Base-by-base conservation (phyloP, 2,113 vertebrate species). In the Spermophilus dauricus region DNA sequence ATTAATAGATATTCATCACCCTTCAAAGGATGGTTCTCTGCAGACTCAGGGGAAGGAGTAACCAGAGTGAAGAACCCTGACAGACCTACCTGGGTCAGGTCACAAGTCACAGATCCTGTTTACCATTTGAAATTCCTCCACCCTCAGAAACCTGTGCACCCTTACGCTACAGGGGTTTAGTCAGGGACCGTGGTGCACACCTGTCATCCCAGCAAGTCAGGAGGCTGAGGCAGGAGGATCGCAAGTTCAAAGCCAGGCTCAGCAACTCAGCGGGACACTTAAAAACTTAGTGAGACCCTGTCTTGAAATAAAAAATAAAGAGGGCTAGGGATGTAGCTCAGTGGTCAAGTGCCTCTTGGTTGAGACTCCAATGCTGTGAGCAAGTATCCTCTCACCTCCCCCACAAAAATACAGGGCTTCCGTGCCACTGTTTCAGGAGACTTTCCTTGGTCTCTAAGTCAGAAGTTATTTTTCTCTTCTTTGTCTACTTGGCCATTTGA, bases 11-110 rank as follows among this genome's bases (percentile, higher is more conserved):
- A 76, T 75, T n/a, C 22, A 45, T 24, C 12, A 26, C 4, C 22
- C 67, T 91, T 94, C 63, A 96, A 85, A 93, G 22, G 39, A 32
- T 69, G 39, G 48, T 51, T 70, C 73, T 76, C 76, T 81, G 53
- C 63, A 90, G 82, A 91, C 13, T 73, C 39, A 8, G 63, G 61
- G 42, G n/a, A 83, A 86, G 34, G 70, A 24, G 82, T 45, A 83
- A 24, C 58, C 2, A 82, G 5, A 75, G 53, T 32, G 48, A 63
- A 22, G 58, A 84, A 65, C 78, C 17, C 13, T 87, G 86, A 91
- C 4, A 82, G 63, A 73, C 13, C 4, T 7, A 30, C 28, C 9
- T 75, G 26, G 28, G 45, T 13, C 72, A 61, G 42, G 56, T 67
- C 42, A 65, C 14, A 20, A n/a, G 16, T 65, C 6, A 89, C 70